These are phyloP conservation scores for Dicyrtomina minuta DNA, from an alignment of 2,888 invertebrate genomes.

Conservation along the genomic window DNA sequence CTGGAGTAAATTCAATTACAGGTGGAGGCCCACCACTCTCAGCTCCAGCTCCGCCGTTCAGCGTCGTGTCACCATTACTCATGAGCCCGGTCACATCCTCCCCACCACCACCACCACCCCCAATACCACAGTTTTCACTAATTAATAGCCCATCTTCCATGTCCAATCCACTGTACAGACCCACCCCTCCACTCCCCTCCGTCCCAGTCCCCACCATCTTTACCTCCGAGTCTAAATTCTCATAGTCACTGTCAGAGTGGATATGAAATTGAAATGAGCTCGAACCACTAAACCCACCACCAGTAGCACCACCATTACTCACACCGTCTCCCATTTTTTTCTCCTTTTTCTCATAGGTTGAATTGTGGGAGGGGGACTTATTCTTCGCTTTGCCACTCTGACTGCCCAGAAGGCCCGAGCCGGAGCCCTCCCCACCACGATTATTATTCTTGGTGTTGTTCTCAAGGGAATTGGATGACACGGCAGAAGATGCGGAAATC, in stretches of 20 bases:
- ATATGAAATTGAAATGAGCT: not conserved
- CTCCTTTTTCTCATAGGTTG: not conserved
- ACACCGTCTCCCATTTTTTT: not conserved
- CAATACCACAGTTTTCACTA: constrained; percentile 13
- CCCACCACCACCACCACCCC: no score
- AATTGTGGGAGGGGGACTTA: not conserved
- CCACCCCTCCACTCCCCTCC: constrained; percentile 25
- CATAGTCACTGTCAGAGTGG: not conserved
- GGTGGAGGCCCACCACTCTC: constrained; percentile 38
- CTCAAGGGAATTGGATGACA: not conserved
- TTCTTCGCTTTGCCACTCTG: no score
- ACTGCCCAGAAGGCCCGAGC: no score
- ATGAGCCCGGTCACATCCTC: no score
- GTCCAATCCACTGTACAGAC: constrained; percentile 3
- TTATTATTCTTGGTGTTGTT: not conserved
- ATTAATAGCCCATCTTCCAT: constrained; percentile 19
- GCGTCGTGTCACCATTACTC: not conserved
- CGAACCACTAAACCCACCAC: no score
- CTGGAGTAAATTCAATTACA: constrained; percentile 52
- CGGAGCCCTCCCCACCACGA: no score
- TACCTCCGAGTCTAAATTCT: not conserved
- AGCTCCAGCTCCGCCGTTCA: not conserved
- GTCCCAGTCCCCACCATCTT: not conserved
- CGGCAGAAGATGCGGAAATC: no score
- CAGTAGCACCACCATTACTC: no score